A percentile compares a stretch with the other conserved stretches of the same genome.
Evolutionary conservation across 2,113 vertebrate genomes (phyloP).

Genomic region (Gallinago jamesoni): DNA sequence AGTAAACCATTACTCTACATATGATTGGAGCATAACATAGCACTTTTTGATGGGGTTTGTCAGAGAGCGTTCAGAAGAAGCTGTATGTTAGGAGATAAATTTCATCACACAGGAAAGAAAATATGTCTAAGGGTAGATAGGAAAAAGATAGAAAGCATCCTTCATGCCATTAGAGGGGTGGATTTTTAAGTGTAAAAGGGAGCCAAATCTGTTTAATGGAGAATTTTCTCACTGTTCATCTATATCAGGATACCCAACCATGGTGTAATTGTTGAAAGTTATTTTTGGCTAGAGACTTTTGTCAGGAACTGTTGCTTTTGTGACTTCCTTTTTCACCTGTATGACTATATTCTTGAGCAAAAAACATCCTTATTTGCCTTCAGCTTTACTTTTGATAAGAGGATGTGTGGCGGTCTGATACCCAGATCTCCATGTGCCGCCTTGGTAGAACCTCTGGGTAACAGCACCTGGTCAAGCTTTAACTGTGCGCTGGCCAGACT

Average conservation of each 20-base stretch:
- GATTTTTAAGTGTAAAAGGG: background rate
- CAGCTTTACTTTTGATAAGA: background rate
- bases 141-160: background rate
- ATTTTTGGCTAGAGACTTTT: background rate
- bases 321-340: background rate
- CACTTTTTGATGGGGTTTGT: slow-evolving; percentile 57
- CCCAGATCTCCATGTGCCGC: background rate
- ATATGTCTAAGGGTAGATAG: slow-evolving; percentile 19
- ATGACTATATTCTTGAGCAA: background rate
- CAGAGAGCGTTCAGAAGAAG: slow-evolving; percentile 48
- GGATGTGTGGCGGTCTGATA: background rate
- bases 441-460: background rate
- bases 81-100: slow-evolving; percentile 43
- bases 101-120: background rate
- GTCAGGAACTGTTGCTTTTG: background rate
- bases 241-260: background rate
- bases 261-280: background rate
- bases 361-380: background rate
- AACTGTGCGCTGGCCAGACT: background rate
- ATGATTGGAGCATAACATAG: slow-evolving; percentile 55
- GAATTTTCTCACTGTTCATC: background rate
- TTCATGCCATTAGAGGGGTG: background rate
- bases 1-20: slow-evolving; percentile 60
- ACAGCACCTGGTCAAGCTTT: background rate
- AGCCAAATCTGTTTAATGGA: background rate